These are phyloP conservation scores for Ara ararauna DNA, from an alignment of 2,797 vertebrate species.

Conservation along the genomic window DNA sequence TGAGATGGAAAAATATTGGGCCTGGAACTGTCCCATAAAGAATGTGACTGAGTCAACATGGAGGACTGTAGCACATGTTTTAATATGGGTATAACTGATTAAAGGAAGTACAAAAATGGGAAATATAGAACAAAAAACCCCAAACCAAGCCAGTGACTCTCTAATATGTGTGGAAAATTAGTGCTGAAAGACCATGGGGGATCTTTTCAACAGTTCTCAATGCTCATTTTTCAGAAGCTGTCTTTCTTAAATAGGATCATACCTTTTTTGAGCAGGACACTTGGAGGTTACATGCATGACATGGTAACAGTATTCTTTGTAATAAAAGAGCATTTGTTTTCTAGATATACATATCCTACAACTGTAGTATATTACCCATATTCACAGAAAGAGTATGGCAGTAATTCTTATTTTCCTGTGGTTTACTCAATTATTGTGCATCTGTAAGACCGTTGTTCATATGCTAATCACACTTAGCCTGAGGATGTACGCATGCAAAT, in stretches of 20 bases:
- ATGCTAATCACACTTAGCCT: neutral
- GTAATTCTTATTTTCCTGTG: neutral
- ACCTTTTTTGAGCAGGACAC: neutral
- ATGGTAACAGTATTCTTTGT: neutral
- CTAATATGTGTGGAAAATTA: neutral
- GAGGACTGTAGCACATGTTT: neutral
- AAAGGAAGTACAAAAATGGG: neutral
- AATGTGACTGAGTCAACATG: neutral
- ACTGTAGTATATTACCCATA: neutral
- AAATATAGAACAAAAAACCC: neutral
- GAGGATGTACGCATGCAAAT: neutral
- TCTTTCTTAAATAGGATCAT: neutral
- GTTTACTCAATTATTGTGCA: neutral
- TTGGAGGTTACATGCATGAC: neutral
- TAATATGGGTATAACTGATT: neutral
- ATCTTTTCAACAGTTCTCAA: neutral
- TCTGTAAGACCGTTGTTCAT: neutral
- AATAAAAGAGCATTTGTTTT: neutral
- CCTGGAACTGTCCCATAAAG: neutral
- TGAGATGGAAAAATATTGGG: neutral
- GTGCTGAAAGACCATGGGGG: neutral
- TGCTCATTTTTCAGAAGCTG: neutral
- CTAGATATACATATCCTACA: neutral
- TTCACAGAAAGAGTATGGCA: neutral
- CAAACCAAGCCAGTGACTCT: neutral